These are phyloP conservation scores for Gyps fulvus DNA, from an alignment of 2,113 vertebrate genomes.

Conservation along the genomic window DNA sequence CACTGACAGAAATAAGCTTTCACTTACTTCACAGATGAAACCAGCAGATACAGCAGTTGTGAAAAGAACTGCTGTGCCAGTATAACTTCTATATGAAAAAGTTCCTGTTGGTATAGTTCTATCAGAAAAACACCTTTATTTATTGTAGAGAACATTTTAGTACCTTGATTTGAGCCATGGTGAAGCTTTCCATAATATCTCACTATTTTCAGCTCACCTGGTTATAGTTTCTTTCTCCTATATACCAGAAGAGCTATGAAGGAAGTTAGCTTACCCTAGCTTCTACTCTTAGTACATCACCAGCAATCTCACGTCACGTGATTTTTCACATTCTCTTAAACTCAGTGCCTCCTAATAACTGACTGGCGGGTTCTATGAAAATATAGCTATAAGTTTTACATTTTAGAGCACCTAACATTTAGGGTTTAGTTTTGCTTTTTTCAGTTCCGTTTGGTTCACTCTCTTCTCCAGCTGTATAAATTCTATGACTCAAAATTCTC, in stretches of 20 bases:
- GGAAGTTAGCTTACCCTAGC: neutral
- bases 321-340: neutral
- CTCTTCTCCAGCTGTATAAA: neutral
- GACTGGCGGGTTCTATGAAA: neutral
- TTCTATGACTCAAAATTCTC: neutral
- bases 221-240: neutral
- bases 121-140: neutral
- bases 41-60: neutral
- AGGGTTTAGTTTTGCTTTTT: neutral
- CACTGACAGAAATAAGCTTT: neutral
- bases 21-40: neutral
- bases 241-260: neutral
- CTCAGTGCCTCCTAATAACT: neutral
- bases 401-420: neutral
- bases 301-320: neutral
- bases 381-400: neutral
- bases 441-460: neutral
- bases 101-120: neutral
- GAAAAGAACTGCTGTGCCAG: neutral
- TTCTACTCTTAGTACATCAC: neutral
- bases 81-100: neutral
- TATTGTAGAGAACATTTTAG: neutral
- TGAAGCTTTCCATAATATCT: neutral
- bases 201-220: neutral
- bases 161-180: neutral